These are phyloP conservation scores for Hoplodrina ambigua DNA, from an alignment of 2,888 invertebrate genomes.

Conservation along the genomic window DNA sequence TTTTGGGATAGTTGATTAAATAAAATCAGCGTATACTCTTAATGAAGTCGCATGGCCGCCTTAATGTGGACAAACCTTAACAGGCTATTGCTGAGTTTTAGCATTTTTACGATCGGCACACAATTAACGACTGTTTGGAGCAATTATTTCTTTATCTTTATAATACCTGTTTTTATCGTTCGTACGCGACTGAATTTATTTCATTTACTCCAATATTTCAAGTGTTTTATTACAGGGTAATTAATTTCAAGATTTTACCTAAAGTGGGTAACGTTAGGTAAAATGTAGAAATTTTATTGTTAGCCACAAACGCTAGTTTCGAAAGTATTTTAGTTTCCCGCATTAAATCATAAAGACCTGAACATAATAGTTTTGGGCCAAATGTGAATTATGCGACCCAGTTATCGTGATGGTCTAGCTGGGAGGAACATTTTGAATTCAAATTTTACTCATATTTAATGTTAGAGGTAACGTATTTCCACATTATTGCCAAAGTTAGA, in stretches of 20 bases:
- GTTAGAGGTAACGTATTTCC: conserved; percentile 28
- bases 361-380: conserved; percentile 37
- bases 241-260: conserved; percentile 42
- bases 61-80: conserved; percentile 17
- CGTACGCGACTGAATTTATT: conserved; percentile 46
- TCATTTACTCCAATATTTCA: conserved; percentile 47
- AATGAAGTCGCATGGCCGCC: neutral
- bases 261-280: neutral
- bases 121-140: conserved; percentile 58
- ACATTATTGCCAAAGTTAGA: conserved; percentile 49
- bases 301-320: conserved; percentile 3
- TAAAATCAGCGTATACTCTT: conserved; percentile 2
- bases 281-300: neutral
- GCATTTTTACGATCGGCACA: conserved; percentile 58
- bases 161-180: conserved; percentile 52
- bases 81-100: conserved; percentile 35
- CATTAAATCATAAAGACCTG: conserved; percentile 36
- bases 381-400: conserved; percentile 47
- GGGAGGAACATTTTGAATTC: conserved; percentile 41
- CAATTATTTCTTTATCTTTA: conserved; percentile 62
- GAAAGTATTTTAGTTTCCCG: conserved; percentile 33
- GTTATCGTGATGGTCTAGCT: conserved; percentile 32
- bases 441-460: conserved; percentile 55
- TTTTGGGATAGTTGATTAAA: conserved; percentile 2
- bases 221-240: conserved; percentile 44